Percentiles rank a stretch among this genome's conserved stretches.
These are phyloP conservation scores for Drosophila micromelanica DNA, from an alignment of 1,140 invertebrate species.

Conservation along the genomic window DNA sequence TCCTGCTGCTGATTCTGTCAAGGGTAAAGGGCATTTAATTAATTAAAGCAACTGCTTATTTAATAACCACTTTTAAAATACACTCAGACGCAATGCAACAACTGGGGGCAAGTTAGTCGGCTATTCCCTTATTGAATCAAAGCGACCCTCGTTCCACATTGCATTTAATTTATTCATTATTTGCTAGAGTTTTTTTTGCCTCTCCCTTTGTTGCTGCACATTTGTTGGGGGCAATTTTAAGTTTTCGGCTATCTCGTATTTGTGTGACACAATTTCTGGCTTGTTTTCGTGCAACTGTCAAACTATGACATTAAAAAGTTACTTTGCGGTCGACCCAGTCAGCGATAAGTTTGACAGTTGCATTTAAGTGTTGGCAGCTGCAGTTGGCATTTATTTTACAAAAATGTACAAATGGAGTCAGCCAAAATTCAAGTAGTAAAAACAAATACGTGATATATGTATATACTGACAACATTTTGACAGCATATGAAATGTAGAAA, in stretches of 20 bases:
- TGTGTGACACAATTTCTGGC: not conserved
- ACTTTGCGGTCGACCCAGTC: not conserved
- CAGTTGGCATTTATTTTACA: not conserved
- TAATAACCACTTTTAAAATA: constrained; percentile 17
- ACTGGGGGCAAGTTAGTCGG: not conserved
- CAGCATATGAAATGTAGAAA: too few relatives aligned
- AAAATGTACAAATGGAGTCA: too few relatives aligned
- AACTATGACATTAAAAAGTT: constrained; percentile 9
- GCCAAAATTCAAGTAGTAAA: too few relatives aligned
- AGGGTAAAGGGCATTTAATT: not conserved
- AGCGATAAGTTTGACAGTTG: constrained; percentile 6
- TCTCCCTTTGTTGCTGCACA: too few relatives aligned
- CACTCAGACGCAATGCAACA: constrained; percentile 5
- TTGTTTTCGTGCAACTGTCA: constrained; percentile 4
- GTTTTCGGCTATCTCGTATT: not conserved
- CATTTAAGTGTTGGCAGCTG: not conserved
- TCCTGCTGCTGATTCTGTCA: not conserved
- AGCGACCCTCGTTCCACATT: not conserved
- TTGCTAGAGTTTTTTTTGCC: too few relatives aligned
- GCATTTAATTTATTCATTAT: not conserved
- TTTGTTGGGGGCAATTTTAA: not conserved
- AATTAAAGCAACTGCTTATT: constrained; percentile 38
- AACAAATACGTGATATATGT: too few relatives aligned
- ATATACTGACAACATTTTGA: too few relatives aligned
- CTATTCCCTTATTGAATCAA: constrained; percentile 30